Evolutionary conservation across 2,797 vertebrate species (phyloP), one percentile per base, ranked within the genome.

Genomic region (Ptychadena robeensis): DNA sequence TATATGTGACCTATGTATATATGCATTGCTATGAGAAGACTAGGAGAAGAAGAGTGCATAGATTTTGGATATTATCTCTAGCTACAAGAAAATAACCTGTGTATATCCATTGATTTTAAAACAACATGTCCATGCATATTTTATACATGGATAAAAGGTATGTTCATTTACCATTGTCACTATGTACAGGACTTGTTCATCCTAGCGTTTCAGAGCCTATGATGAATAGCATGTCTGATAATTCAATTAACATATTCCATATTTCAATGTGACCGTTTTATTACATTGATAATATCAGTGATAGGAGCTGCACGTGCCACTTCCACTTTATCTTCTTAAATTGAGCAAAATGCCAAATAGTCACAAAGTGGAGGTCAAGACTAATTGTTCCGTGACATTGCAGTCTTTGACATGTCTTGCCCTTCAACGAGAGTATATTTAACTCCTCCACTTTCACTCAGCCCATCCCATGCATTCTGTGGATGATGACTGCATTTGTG

Each of bases 241-340:
- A 79, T 70, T 70, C 67, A 79, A 69, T 79, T 70, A 70, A 61
- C 66, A 48, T 57, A 68, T 68, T 78, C 63, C 44, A 78, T 78
- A 44, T 66, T 68, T 68, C 75, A 67, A 35, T 53, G 38, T 78
- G 73, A 75, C 57, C 61, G 57, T 63, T 74, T 74, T 75, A 75
- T 61, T 63, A 18, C 73, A 75, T 75, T 35, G 73, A 75, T 75
- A 63, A 63, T 63, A 75, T 75, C 57, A 75, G 32, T 63, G 32
- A 18, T 28, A 11, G 11, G 34, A 74, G 63, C 70, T 75, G 64
- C 25, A 11, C 28, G n/a, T 31, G 64, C 25, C 66, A 69, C 66
- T 70, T 79, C 25, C 18, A 79, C 65, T 79, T 70, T 59, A 79
- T 79, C 66, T 34, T 14, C 27, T 61, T 18, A n/a, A 59, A 61